These are phyloP conservation scores for Brachylomia viminalis DNA, from an alignment of 2,888 invertebrate genomes.

Conservation along the genomic window DNA sequence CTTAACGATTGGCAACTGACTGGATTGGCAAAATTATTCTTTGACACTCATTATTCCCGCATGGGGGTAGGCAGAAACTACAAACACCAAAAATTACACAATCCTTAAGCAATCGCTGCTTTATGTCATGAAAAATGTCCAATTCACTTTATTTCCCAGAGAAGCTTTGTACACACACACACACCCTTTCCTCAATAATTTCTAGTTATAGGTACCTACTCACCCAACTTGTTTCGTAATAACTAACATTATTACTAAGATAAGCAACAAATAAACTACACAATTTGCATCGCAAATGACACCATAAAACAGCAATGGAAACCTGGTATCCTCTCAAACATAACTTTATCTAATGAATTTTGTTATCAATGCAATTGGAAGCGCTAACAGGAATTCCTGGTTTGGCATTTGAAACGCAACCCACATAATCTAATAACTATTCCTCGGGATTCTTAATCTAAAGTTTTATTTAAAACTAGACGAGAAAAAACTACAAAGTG, in stretches of 20 bases:
- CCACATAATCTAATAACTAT: conserved; percentile 27
- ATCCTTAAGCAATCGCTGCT: not conserved
- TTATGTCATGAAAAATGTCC: not conserved
- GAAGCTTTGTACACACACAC: not conserved
- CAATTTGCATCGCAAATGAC: not conserved
- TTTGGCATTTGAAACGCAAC: conserved; percentile 19
- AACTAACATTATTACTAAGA: not conserved
- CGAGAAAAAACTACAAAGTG: conserved; percentile 1
- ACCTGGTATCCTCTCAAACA: not conserved
- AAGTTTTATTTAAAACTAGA: conserved; percentile 15
- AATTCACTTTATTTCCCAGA: not conserved
- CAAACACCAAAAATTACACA: not conserved
- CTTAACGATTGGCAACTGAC: conserved; percentile 64
- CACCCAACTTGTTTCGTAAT: not conserved
- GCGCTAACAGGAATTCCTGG: conserved; percentile 26
- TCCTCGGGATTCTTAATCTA: conserved; percentile 12
- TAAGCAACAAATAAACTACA: conserved; percentile 19
- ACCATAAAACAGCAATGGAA: conserved; percentile 14
- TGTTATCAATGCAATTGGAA: conserved; percentile 40
- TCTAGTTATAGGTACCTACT: not conserved
- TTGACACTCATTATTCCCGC: not conserved
- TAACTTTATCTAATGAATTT: conserved; percentile 39
- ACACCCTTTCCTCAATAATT: not conserved
- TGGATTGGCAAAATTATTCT: not conserved
- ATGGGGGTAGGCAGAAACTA: not conserved